A percentile compares a stretch with the other conserved stretches of the same genome.
These are phyloP conservation scores for Tetrao urogallus DNA, from an alignment of 2,113 vertebrate genomes.

Conservation along the genomic window DNA sequence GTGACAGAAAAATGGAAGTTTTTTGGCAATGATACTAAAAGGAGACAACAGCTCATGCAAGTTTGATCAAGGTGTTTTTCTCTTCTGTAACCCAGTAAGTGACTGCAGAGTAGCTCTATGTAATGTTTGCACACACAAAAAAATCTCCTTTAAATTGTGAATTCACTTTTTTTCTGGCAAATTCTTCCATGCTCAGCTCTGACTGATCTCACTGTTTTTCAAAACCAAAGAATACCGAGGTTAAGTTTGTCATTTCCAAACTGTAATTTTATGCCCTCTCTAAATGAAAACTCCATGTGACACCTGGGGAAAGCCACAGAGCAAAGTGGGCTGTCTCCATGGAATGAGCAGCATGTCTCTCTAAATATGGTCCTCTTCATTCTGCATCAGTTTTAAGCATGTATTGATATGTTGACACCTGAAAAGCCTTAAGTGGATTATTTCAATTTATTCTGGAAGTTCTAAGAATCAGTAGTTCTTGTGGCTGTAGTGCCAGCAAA, in stretches of 20 bases:
- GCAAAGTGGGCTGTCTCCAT: background rate
- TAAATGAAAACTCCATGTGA: background rate
- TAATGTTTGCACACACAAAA: background rate
- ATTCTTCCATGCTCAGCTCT: background rate
- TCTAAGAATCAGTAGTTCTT: background rate
- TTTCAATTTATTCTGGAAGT: background rate
- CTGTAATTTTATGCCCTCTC: background rate
- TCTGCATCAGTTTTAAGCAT: background rate
- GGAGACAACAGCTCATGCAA: background rate
- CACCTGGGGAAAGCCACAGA: background rate
- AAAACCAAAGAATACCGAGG: background rate
- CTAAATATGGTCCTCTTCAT: background rate
- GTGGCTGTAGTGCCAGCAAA: background rate
- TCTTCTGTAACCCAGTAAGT: background rate
- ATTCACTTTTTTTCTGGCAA: background rate
- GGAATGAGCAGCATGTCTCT: rapidly evolving
- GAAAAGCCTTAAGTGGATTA: background rate
- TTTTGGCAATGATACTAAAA: background rate
- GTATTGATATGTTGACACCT: background rate
- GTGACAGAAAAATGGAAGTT: background rate
- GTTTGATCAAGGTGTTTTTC: background rate
- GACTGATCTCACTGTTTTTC: background rate
- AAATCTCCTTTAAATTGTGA: background rate
- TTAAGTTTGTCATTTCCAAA: background rate
- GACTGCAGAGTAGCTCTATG: background rate